Percentiles rank a stretch among this genome's conserved stretches.
These are phyloP conservation scores for Ophion ellenae DNA, from an alignment of 2,888 invertebrate genomes.

Conservation along the genomic window DNA sequence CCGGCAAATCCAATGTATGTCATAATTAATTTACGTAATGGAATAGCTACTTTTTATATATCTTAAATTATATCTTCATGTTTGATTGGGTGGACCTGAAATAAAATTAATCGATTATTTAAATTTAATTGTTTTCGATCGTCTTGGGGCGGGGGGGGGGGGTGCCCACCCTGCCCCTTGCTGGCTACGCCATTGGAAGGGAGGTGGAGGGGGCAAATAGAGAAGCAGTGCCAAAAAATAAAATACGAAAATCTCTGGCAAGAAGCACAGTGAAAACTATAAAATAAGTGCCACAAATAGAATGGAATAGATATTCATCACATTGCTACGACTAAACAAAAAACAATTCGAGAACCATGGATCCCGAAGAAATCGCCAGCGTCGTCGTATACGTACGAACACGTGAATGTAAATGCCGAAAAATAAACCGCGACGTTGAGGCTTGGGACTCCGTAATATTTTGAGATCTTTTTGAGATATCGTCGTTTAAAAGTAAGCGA, in stretches of 20 bases:
- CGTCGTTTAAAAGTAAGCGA: conserved; percentile 22
- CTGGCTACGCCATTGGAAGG: too few species aligned
- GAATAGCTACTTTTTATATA: too few species aligned
- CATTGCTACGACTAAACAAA: background rate
- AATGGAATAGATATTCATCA: background rate
- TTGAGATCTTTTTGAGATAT: conserved; percentile 59
- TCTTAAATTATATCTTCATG: too few species aligned
- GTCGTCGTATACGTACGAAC: background rate
- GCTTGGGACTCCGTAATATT: conserved; percentile 61
- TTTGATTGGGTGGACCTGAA: too few species aligned
- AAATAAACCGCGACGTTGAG: background rate
- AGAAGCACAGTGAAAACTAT: background rate
- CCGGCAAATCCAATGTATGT: too few species aligned
- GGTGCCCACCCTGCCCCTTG: too few species aligned
- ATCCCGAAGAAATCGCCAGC: background rate
- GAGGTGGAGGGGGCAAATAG: too few species aligned
- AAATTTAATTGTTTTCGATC: too few species aligned
- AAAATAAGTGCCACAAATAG: background rate
- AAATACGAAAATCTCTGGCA: background rate
- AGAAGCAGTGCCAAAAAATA: background rate
- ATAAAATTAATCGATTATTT: too few species aligned
- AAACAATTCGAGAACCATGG: background rate
- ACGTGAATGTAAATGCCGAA: background rate
- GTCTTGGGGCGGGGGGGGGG: too few species aligned
- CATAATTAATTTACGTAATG: too few species aligned